Evolutionary conservation across 2,113 vertebrate genomes (phyloP).

Genomic region (Paramisgurnus dabryanus): DNA sequence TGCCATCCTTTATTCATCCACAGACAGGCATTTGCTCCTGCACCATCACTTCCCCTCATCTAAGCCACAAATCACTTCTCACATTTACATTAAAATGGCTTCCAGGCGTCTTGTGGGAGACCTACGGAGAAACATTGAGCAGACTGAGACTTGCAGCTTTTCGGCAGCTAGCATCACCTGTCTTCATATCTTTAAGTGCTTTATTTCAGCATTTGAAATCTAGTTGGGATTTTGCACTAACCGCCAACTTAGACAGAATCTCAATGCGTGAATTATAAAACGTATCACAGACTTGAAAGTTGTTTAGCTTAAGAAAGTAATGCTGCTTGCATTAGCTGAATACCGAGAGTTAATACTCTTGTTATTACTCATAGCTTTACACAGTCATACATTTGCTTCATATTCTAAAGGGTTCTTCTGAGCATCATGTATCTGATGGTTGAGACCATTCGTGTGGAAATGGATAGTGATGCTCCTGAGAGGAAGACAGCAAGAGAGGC

Average conservation of each 20-base stretch:
- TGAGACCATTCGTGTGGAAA: slow-evolving; percentile 86
- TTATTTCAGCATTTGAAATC: not conserved
- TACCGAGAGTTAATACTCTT: slow-evolving; percentile 34
- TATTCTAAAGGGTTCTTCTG: slow-evolving; percentile 82
- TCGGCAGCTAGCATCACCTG: slow-evolving; percentile 5
- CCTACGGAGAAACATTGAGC: not conserved
- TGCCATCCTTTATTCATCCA: not conserved
- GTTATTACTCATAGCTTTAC: not conserved
- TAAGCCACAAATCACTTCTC: slow-evolving; percentile 12
- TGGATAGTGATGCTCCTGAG: slow-evolving; percentile 77
- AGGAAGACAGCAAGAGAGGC: slow-evolving; percentile 84
- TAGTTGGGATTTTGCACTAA: not conserved
- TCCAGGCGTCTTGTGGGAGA: slow-evolving; percentile 3
- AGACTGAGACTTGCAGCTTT: slow-evolving; percentile 21
- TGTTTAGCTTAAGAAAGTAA: not conserved
- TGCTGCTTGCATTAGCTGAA: slow-evolving; percentile 44
- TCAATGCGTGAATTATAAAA: not conserved
- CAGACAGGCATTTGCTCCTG: not conserved
- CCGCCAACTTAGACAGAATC: not conserved
- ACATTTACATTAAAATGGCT: slow-evolving; percentile 13
- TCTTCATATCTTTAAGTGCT: slow-evolving; percentile 6
- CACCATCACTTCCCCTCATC: slow-evolving; percentile 18
- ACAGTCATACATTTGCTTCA: not conserved
- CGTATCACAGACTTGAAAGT: slow-evolving; percentile 5
- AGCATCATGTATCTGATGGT: slow-evolving; percentile 97